Conservation (phyloP, 2,888 invertebrate genomes). For the Dinocampus coccinellae region DNA sequence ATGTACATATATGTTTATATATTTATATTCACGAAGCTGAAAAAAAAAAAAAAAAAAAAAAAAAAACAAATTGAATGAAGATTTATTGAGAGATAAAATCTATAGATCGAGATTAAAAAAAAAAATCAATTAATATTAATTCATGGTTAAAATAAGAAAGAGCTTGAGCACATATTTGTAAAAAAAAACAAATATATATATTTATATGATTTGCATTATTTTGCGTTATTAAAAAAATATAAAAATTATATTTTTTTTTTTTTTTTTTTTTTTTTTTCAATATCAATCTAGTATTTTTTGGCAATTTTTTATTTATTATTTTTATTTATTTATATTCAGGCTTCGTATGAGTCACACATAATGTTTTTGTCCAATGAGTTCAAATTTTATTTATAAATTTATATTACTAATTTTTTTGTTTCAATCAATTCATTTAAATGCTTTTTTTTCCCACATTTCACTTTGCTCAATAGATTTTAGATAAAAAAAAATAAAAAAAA, state of each 20-base stretch:
- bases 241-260: background rate
- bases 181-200: no score
- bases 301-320: background rate
- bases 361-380: constrained; percentile 3
- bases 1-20: background rate
- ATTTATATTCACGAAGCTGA: constrained; percentile 11
- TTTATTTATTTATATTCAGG: background rate
- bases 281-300: background rate
- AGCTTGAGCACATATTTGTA: constrained; percentile 5
- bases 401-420: background rate
- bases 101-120: background rate
- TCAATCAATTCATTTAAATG: background rate
- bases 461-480: background rate
- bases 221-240: background rate
- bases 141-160: background rate
- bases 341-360: background rate
- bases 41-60: background rate
- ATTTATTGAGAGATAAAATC: background rate
- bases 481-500: no score
- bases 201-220: background rate
- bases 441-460: background rate
- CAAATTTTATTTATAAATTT: background rate
- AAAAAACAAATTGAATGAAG: no score
- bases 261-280: no score
- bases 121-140: background rate